phyloP scores from a whole-genome alignment of 1,140 invertebrate species.

The Carposina sasakii region DNA sequence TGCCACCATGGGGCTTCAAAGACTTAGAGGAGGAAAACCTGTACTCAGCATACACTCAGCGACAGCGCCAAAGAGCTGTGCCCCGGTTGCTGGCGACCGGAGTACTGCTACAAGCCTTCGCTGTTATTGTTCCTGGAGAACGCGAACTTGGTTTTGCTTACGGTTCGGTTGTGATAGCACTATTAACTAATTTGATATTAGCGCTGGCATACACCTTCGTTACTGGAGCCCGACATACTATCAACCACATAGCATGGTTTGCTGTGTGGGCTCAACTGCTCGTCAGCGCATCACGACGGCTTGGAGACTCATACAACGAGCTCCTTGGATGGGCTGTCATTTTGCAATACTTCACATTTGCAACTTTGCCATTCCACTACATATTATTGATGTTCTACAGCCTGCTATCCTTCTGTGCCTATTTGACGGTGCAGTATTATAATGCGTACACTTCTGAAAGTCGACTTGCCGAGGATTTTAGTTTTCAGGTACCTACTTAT shows the following conservation, averaged over 20 bases:
- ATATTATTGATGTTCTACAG: conserved; percentile 62
- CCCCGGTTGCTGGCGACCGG: conserved; percentile 81
- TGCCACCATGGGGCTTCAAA: conserved; percentile 59
- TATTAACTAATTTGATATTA: conserved; percentile 71
- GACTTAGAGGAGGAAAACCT: conserved; percentile 80
- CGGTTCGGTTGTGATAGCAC: conserved; percentile 69
- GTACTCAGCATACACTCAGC: conserved; percentile 83
- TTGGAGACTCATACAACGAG: conserved; percentile 62
- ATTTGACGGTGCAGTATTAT: conserved; percentile 56
- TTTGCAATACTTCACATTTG: conserved; percentile 89
- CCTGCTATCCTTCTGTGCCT: conserved; percentile 40
- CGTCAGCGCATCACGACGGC: conserved; percentile 65
- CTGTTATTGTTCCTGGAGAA: conserved; percentile 74
- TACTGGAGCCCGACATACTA: conserved; percentile 53
- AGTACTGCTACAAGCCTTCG: conserved; percentile 79
- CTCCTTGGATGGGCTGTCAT: conserved; percentile 84
- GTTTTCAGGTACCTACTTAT: conserved; percentile 36
- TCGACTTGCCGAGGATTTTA: conserved; percentile 55
- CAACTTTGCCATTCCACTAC: conserved; percentile 84
- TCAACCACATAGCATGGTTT: conserved; percentile 78
- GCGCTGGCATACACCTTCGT: conserved; percentile 42
- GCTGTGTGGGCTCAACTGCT: conserved; percentile 76
- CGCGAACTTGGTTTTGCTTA: conserved; percentile 67
- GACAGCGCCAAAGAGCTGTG: conserved; percentile 84
- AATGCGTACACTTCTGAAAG: conserved; percentile 45